Conservation (phyloP, 2,113 vertebrate species). For the Semnornis frantzii region DNA sequence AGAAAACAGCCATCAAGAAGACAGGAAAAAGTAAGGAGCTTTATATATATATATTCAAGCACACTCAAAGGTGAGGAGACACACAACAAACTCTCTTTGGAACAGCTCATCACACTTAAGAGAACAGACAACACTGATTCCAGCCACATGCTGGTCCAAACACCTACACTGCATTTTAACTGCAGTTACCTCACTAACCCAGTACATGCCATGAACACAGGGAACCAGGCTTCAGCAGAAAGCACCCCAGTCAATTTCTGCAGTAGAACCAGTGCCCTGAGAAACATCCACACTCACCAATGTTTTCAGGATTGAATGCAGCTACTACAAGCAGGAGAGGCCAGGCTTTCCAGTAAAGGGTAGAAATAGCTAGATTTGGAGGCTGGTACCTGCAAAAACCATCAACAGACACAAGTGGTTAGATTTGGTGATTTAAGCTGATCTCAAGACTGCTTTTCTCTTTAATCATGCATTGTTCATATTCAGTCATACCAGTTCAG, state of each 20-base stretch:
- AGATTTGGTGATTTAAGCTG: not conserved
- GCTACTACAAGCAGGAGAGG: conserved; percentile 93
- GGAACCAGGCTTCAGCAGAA: not conserved
- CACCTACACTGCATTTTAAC: not conserved
- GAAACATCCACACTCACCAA: conserved; percentile 77
- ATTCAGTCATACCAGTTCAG: not conserved
- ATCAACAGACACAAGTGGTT: not conserved
- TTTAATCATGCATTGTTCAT: not conserved
- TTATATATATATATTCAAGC: not conserved
- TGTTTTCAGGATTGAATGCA: conserved; percentile 97
- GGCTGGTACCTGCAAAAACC: conserved; percentile 87
- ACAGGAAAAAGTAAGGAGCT: not conserved
- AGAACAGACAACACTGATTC: not conserved
- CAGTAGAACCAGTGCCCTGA: not conserved
- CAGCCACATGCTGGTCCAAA: not conserved
- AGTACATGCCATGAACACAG: not conserved
- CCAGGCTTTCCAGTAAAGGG: conserved; percentile 98
- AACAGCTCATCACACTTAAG: not conserved
- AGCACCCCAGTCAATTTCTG: not conserved
- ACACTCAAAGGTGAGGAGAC: not conserved
- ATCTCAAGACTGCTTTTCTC: not conserved
- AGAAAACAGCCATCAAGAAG: not conserved
- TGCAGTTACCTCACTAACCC: not conserved
- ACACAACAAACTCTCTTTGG: not conserved
- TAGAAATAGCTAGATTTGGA: conserved; percentile 95